Evolutionary conservation across 2,888 invertebrate species (phyloP), one percentile per base, ranked within the genome.

Genomic region (Lithophane ornitopus): DNA sequence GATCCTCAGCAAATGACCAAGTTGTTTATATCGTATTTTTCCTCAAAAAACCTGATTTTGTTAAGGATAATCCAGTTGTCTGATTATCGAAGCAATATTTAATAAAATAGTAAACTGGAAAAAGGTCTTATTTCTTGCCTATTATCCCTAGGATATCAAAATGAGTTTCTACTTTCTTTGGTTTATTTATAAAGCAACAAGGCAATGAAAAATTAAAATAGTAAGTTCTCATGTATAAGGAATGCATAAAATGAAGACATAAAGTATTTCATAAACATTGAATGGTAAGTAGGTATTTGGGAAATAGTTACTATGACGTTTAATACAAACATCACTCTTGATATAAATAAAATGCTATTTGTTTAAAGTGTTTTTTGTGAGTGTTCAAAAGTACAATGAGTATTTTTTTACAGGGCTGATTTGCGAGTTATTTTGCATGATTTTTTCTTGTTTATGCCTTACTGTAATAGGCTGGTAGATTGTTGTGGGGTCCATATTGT

Each of bases 201-300:
- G 44, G 12, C 46, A 74, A 62, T 74, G 52, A 26, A 52, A 46
- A 46, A 54, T n/a, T 2, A 14, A 26, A 59, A 16, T 54, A 56
- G 4, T 49, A 26, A 22, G 14, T 22, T 28, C n/a, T 28, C 26
- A 67, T 61, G 69, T 63, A 44, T 44, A 65, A 26, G 19, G 26
- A 52, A 58, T 58, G 56, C 7, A n/a, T 58, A 80, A 68, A 80
- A 79, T 68, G 67, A 63, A 80, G 56, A 74, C 58, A 68, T 34
- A 34, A 62, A 54, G 39, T 63, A 58, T 63, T 49, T 65, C 63
- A 78, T 73, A 54, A 69, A 66, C 49, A 67, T 39, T 73, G 61
- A 62, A 58, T n/a, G 58, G 62, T 74, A 26, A 8, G 59, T 80
- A 26, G 8, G 59, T 74, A 66, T 39, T 52, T 22, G n/a, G 67